Percentiles rank a stretch among this genome's conserved stretches.
phyloP scores from a whole-genome alignment of 2,113 vertebrate genomes.

The Astur gentilis region DNA sequence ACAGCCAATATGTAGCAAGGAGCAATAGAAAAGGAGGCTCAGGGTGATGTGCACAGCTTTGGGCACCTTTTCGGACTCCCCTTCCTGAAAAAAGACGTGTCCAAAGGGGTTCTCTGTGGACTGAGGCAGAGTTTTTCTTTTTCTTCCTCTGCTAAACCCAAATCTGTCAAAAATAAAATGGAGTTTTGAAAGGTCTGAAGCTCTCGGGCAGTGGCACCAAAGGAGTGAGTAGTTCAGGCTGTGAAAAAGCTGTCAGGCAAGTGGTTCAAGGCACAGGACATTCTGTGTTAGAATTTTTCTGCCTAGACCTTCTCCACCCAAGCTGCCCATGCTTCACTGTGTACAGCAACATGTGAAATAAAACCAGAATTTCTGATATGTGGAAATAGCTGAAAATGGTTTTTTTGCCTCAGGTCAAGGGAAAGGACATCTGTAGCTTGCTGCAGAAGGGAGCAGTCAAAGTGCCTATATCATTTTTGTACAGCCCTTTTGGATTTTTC shows the following conservation, averaged over 20 bases:
- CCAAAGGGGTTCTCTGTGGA: neutral
- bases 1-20: neutral
- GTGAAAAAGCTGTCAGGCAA: neutral
- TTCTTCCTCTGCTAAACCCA: neutral
- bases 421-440: neutral
- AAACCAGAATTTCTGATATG: neutral
- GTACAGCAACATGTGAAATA: neutral
- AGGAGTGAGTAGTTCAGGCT: neutral
- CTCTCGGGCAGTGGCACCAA: neutral
- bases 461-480: neutral
- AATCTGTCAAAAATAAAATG: neutral
- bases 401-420: neutral
- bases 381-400: neutral
- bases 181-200: neutral
- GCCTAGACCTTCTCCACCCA: neutral
- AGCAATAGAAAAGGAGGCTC: neutral
- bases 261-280: neutral
- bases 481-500: neutral
- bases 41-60: neutral
- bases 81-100: neutral
- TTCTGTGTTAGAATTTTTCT: neutral
- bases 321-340: neutral
- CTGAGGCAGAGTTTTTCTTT: neutral
- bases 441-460: neutral
- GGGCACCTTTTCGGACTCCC: neutral